Percentiles rank a stretch among this genome's conserved stretches.
Conservation (phyloP, 2,113 vertebrate species). For the Rhadina sibilatrix region DNA sequence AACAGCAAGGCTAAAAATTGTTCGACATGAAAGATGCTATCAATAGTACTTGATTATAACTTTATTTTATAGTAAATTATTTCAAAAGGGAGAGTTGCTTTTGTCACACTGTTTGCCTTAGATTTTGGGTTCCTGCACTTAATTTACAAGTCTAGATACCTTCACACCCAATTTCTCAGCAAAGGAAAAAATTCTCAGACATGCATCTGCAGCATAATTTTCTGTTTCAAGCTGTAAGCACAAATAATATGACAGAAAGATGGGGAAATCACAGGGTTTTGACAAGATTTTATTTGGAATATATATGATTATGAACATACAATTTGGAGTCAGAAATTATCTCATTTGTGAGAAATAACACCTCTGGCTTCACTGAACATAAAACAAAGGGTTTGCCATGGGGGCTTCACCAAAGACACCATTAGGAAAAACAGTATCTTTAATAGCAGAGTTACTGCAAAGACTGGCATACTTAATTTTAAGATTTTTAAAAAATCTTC, state of each 20-base stretch:
- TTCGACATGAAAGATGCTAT: neutral
- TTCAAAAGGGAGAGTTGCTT: neutral
- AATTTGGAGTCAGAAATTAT: neutral
- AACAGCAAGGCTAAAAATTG: neutral
- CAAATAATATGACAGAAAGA: conserved; percentile 10
- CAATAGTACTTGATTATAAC: neutral
- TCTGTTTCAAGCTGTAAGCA: neutral
- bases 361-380: neutral
- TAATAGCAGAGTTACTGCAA: neutral
- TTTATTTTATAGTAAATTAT: neutral
- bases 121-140: neutral
- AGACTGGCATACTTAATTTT: neutral
- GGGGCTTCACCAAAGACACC: neutral
- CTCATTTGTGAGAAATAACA: conserved; percentile 25
- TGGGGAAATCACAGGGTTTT: neutral
- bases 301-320: neutral
- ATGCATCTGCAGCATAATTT: neutral
- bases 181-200: neutral
- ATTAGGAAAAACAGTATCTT: neutral
- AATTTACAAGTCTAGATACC: neutral
- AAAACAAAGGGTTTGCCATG: neutral
- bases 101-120: neutral
- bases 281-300: conserved; percentile 14
- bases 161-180: neutral
- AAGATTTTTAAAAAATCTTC: neutral